Conservation (phyloP, 2,113 vertebrate species). For the Siniperca knerii region DNA sequence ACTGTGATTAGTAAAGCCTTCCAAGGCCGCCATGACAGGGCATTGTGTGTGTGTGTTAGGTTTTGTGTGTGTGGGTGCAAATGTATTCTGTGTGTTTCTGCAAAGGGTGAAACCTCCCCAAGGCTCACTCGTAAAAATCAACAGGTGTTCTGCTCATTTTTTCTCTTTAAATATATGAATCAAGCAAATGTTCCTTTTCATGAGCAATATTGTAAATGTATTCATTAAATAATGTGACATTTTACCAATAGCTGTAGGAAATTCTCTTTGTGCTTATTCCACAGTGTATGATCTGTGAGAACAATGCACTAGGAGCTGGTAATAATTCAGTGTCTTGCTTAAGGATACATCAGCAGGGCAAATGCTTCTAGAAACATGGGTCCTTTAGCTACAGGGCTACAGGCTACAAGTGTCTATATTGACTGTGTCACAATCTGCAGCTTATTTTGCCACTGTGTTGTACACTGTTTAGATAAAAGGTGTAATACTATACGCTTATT, state of each 20-base stretch:
- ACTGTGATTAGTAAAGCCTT: slow-evolving; percentile 81
- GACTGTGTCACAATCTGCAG: not conserved
- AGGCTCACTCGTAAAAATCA: slow-evolving; percentile 46
- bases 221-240: slow-evolving; percentile 53
- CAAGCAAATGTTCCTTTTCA: slow-evolving; percentile 37
- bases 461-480: not conserved
- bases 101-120: slow-evolving; percentile 34
- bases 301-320: slow-evolving; percentile 11
- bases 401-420: slow-evolving; percentile 10
- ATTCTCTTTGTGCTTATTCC: slow-evolving; percentile 9
- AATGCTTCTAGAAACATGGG: slow-evolving; percentile 25
- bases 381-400: not conserved
- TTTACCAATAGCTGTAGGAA: slow-evolving; percentile 40
- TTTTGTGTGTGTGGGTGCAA: slow-evolving; percentile 5
- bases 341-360: slow-evolving; percentile 30
- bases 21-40: slow-evolving; percentile 71
- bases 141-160: slow-evolving; percentile 50
- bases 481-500: not conserved
- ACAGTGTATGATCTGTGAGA: slow-evolving; percentile 10
- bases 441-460: not conserved
- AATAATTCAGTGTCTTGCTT: slow-evolving; percentile 43
- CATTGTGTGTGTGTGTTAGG: slow-evolving; percentile 23
- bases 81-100: slow-evolving; percentile 27
- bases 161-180: slow-evolving; percentile 41
- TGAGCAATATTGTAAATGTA: slow-evolving; percentile 30